These are phyloP conservation scores for Dunckerocampus dactyliophorus DNA, from an alignment of 2,113 vertebrate species.

Conservation along the genomic window DNA sequence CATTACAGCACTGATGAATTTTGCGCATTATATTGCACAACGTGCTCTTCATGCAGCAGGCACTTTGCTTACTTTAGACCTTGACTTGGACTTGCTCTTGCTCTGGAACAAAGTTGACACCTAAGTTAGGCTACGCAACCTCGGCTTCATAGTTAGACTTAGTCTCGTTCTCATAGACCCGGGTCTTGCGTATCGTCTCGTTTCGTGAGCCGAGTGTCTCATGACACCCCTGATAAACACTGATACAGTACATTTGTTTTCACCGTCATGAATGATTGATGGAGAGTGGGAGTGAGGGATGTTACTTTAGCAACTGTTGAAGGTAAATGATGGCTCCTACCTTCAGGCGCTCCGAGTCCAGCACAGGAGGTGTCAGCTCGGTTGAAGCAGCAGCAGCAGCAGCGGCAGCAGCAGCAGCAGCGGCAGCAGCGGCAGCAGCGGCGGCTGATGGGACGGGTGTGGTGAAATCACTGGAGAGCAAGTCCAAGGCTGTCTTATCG, in stretches of 20 bases:
- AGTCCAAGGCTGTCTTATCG: slow-evolving; percentile 59
- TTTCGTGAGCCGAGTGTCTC: no score
- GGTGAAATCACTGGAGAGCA: slow-evolving; percentile 64
- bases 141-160: background rate
- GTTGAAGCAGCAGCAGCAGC: slow-evolving; percentile 2
- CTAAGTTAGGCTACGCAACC: slow-evolving; percentile 26
- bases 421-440: no score
- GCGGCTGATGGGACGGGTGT: slow-evolving; percentile 4
- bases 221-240: no score
- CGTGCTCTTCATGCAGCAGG: slow-evolving; percentile 36
- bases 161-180: no score
- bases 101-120: slow-evolving; percentile 67
- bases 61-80: slow-evolving; percentile 69
- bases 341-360: slow-evolving; percentile 46
- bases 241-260: background rate
- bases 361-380: slow-evolving; percentile 38
- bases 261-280: background rate
- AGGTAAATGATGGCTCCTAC: slow-evolving; percentile 27
- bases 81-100: slow-evolving; percentile 72
- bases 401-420: no score
- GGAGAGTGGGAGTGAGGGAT: background rate
- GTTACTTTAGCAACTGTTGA: no score
- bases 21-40: background rate
- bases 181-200: no score
- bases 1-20: background rate